Evolutionary conservation across 1,140 invertebrate genomes (phyloP).

Genomic region (Lineus longissimus): DNA sequence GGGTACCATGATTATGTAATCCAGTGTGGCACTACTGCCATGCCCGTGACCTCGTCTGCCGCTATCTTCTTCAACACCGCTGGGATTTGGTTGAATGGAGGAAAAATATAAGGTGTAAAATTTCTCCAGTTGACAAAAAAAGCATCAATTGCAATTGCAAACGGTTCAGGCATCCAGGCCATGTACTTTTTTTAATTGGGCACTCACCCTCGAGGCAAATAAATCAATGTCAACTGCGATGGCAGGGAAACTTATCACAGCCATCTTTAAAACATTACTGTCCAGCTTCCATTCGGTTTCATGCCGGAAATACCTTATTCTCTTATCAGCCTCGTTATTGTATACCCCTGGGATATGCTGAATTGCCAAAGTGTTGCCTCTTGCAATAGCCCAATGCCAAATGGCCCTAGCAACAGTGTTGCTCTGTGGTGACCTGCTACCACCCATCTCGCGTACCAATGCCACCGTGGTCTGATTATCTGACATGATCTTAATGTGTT

Average conservation of each 20-base stretch:
- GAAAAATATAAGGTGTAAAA: conserved; percentile 20
- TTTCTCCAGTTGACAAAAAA: conserved; percentile 15
- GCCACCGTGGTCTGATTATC: background rate
- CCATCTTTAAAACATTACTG: conserved; percentile 10
- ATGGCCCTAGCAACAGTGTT: conserved; percentile 20
- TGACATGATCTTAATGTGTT: background rate
- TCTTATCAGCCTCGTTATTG: conserved; percentile 18
- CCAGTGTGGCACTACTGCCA: conserved; percentile 20
- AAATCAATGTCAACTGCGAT: conserved; percentile 21
- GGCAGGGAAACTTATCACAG: background rate
- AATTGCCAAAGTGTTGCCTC: conserved; percentile 18
- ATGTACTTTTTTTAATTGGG: conserved; percentile 17
- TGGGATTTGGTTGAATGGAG: conserved; percentile 20
- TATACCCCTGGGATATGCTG: conserved; percentile 18
- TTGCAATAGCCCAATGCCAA: conserved; percentile 21
- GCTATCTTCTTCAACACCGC: conserved; percentile 10
- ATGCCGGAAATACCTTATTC: conserved; percentile 11
- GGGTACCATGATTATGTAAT: conserved; percentile 21
- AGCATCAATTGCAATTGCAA: conserved; percentile 21
- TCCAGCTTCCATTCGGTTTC: conserved; percentile 25
- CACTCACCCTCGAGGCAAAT: conserved; percentile 26
- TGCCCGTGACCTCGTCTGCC: conserved; percentile 8
- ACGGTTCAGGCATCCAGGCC: conserved; percentile 24
- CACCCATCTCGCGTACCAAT: background rate
- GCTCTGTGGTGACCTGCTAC: background rate